A percentile compares a stretch with the other conserved stretches of the same genome.
These are phyloP conservation scores for Cybosia mesomella DNA, from an alignment of 2,888 invertebrate genomes.

Conservation along the genomic window DNA sequence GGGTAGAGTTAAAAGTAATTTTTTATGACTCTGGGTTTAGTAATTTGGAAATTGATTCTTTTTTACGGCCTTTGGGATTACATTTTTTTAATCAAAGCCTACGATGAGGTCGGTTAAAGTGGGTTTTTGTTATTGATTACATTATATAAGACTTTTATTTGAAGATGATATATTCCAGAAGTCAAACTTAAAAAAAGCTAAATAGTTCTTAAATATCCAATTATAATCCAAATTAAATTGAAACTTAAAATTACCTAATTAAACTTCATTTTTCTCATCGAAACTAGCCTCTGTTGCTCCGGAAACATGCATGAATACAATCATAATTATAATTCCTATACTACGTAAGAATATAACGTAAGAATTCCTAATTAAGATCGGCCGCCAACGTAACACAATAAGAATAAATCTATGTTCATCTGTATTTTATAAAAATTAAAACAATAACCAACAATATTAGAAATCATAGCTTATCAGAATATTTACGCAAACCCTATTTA, in stretches of 20 bases:
- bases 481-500: conserved; percentile 17
- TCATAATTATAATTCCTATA: too few species aligned
- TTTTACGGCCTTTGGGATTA: conserved; percentile 21
- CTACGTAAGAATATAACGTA: too few species aligned
- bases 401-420: conserved; percentile 10
- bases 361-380: conserved; percentile 28
- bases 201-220: too few species aligned
- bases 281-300: neutral
- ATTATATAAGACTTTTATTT: conserved; percentile 8
- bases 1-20: conserved; percentile 14
- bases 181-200: neutral
- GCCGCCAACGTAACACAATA: conserved; percentile 17
- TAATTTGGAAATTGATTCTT: conserved; percentile 13
- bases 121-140: conserved; percentile 14
- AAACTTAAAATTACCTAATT: too few species aligned
- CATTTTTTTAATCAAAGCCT: conserved; percentile 21
- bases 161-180: neutral
- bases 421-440: conserved; percentile 14
- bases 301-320: neutral
- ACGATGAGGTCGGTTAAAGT: conserved; percentile 8
- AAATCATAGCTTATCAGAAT: conserved; percentile 20
- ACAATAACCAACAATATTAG: conserved; percentile 24
- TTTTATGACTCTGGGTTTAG: conserved; percentile 15
- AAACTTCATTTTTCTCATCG: too few species aligned
- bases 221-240: too few species aligned